Evolutionary conservation across 2,797 vertebrate genomes (phyloP), one percentile per base, ranked within the genome.

Genomic region (Spinus olivaceus): DNA sequence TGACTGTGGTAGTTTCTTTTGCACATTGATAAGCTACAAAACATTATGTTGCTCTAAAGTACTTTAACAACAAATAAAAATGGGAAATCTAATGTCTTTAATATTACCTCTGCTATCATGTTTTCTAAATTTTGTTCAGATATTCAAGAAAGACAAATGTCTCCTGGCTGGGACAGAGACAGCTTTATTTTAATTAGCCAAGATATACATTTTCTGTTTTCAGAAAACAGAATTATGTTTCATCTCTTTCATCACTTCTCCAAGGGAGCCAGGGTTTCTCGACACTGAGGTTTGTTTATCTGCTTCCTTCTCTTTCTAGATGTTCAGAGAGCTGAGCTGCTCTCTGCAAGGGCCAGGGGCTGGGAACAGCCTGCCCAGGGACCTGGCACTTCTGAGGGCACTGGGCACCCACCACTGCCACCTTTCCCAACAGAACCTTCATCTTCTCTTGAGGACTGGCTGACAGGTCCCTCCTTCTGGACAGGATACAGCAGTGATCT

Each of bases 31-130:
- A 85, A 81, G 27, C 14, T 60, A 73, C 42, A 81, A 86, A 77
- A 66, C 9, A 25, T 49, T 25, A 63, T 5, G 28, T 25, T 76
- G 12, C 19, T 80, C 44, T 41, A 2, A 76, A 64, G 14, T 20
- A 57, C 59, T 93, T 70, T 19, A 85, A 54, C 30, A 61, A 19
- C 28, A 73, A 80, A 82, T 39, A 85, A 81, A 85, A 88, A 53
- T 10, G 24, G 39, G 19, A 90, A 88, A 57, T 60, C 20, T 67
- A 28, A 37, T 49, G 16, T 54, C 56, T 66, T 82, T 25, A 71
- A 57, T 53, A 74, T n/a, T 64, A 25, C 44, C 46, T 80, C 41
- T 70, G 32, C 35, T 23, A 46, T 63, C 27, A 14, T 23, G 22
- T 51, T 84, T 76, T 73, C 66, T 78, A 71, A 80, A 60, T 7